Percentiles rank a stretch among this genome's conserved stretches.
phyloP scores from a whole-genome alignment of 2,888 invertebrate genomes.

The Ephialtes manifestator region DNA sequence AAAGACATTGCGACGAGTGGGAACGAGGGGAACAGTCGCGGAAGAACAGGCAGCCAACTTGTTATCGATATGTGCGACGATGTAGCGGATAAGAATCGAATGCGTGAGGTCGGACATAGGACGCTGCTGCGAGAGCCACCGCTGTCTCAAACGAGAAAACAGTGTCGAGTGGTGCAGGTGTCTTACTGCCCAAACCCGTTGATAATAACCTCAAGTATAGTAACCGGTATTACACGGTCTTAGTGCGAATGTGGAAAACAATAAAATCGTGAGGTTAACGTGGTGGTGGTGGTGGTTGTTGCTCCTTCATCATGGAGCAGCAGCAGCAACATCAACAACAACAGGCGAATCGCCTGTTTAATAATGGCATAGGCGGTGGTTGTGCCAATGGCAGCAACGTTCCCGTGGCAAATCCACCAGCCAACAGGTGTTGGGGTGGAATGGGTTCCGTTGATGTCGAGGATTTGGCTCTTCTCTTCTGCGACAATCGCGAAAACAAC shows the following conservation, averaged over 20 bases:
- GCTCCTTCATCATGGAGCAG: conserved; percentile 2
- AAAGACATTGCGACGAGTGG: background rate
- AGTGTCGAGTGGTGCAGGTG: conserved; percentile 45
- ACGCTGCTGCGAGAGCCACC: conserved; percentile 24
- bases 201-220: background rate
- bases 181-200: background rate
- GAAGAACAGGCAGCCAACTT: conserved; percentile 34
- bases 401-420: conserved; percentile 64
- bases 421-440: conserved; percentile 45
- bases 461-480: conserved; percentile 78
- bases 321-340: background rate
- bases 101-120: conserved; percentile 49
- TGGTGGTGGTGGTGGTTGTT: background rate
- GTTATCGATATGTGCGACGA: conserved; percentile 59
- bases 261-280: conserved; percentile 7
- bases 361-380: background rate
- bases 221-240: background rate
- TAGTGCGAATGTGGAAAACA: background rate
- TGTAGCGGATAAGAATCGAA: conserved; percentile 61
- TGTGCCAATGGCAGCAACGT: background rate
- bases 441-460: conserved; percentile 79
- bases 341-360: background rate
- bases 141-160: conserved; percentile 55
- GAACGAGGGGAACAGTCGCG: background rate
- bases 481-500: conserved; percentile 69